phyloP scores from a whole-genome alignment of 2,888 invertebrate genomes.

The Oscheius sp. region DNA sequence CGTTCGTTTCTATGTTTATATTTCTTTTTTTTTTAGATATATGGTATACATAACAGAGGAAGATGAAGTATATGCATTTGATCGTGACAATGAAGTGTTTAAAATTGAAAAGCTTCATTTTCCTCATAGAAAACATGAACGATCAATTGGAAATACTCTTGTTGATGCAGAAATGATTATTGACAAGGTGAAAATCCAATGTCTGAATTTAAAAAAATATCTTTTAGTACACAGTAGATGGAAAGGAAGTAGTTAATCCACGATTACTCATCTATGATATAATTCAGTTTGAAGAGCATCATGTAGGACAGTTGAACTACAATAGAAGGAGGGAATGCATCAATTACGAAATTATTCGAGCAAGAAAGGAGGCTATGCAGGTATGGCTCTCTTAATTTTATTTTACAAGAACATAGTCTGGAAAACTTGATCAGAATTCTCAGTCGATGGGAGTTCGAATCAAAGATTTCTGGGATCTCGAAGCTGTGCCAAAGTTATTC shows the following conservation, averaged over 20 bases:
- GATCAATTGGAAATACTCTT: constrained; percentile 50
- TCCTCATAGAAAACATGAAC: constrained; percentile 79
- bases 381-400: constrained; percentile 81
- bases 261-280: constrained; percentile 94
- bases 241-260: constrained; percentile 76
- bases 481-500: constrained; percentile 56
- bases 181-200: constrained; percentile 54
- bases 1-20: not conserved
- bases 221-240: constrained; percentile 18
- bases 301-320: constrained; percentile 83
- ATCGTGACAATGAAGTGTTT: constrained; percentile 87
- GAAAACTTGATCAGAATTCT: constrained; percentile 32
- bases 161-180: constrained; percentile 69
- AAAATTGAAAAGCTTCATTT: constrained; percentile 84
- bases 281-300: constrained; percentile 82
- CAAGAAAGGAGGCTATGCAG: constrained; percentile 81
- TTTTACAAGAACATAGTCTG: constrained; percentile 29
- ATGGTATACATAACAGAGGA: constrained; percentile 92
- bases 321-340: constrained; percentile 83
- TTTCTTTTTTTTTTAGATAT: constrained; percentile 77
- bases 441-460: constrained; percentile 76
- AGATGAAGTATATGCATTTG: constrained; percentile 88
- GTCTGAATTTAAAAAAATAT: no score
- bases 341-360: constrained; percentile 74
- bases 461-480: constrained; percentile 78